These are phyloP conservation scores for Procavia capensis DNA, from an alignment of 2,113 vertebrate genomes.

Conservation along the genomic window DNA sequence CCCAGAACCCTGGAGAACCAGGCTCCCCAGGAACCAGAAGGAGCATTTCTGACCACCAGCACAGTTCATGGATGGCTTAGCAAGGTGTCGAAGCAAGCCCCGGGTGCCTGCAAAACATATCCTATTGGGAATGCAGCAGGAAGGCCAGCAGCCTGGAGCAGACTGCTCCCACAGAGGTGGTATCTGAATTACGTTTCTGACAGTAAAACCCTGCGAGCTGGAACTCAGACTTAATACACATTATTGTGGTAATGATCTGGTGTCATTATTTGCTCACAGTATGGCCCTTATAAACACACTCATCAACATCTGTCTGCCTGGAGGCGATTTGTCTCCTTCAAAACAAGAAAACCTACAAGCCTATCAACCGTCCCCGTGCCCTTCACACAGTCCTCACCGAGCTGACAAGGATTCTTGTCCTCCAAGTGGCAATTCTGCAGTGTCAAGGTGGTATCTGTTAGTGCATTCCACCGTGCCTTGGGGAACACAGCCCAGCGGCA, in stretches of 20 bases:
- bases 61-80: not conserved
- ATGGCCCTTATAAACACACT: not conserved
- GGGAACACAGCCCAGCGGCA: not conserved
- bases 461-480: not conserved
- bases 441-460: not conserved
- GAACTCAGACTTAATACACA: not conserved
- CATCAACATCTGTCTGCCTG: not conserved
- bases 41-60: not conserved
- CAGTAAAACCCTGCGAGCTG: not conserved
- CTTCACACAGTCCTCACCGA: fast-evolving
- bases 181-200: too few relatives aligned
- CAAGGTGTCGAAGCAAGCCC: not conserved
- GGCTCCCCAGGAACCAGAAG: not conserved
- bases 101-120: not conserved
- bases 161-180: not conserved
- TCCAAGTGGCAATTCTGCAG: not conserved
- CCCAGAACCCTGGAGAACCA: not conserved
- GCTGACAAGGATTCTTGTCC: not conserved
- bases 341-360: not conserved
- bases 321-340: not conserved
- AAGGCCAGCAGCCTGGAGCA: not conserved
- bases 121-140: not conserved
- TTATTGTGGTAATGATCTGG: not conserved
- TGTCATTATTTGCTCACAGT: not conserved
- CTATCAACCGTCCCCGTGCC: not conserved